These are phyloP conservation scores for Harmothoe impar DNA, from an alignment of 2,888 invertebrate genomes.

Conservation along the genomic window DNA sequence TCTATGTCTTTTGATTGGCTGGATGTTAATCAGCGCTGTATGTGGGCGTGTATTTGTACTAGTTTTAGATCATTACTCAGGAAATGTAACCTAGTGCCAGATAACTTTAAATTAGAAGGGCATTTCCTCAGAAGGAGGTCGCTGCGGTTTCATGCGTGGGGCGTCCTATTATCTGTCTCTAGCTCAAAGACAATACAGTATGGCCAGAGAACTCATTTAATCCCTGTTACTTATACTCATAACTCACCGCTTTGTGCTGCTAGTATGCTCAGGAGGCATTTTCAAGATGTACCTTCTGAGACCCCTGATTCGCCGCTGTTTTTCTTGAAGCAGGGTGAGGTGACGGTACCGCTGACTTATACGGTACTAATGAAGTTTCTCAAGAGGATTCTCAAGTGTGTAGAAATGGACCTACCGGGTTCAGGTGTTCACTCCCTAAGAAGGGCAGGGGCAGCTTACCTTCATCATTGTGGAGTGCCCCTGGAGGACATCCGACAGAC, in stretches of 20 bases:
- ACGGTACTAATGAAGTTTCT: background rate
- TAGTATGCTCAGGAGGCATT: background rate
- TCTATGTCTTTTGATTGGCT: background rate
- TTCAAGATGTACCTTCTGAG: too few relatives aligned
- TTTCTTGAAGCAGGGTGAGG: too few relatives aligned
- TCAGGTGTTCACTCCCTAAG: background rate
- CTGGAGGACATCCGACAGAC: background rate
- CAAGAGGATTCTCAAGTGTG: background rate
- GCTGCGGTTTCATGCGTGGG: too few relatives aligned
- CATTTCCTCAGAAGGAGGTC: background rate
- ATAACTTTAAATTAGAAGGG: background rate
- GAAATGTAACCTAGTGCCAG: background rate
- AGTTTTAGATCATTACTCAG: background rate
- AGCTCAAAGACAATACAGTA: background rate
- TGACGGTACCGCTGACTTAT: background rate
- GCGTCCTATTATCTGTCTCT: background rate
- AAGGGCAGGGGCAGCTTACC: background rate
- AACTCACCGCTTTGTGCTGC: background rate
- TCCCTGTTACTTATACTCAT: background rate
- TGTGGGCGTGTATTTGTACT: background rate
- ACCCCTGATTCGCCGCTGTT: too few relatives aligned
- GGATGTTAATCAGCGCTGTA: background rate
- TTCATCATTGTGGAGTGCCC: background rate
- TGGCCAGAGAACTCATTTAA: background rate
- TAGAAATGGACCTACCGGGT: background rate